Evolutionary conservation across 2,797 vertebrate species (phyloP).

Genomic region (Cryptoprocta ferox): DNA sequence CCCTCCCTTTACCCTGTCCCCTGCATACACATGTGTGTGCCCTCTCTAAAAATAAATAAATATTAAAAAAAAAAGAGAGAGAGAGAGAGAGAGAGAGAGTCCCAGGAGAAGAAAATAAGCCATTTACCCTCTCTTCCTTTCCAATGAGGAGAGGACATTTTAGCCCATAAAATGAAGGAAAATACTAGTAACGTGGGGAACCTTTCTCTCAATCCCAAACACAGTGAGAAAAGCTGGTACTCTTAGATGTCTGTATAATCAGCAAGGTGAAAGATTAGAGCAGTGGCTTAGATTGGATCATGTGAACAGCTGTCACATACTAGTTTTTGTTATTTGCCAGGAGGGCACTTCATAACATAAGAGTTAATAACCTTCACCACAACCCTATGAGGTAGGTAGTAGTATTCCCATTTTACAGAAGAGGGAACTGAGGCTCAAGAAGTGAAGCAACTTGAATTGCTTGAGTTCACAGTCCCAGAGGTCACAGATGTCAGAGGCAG

Average conservation of each 20-base stretch:
- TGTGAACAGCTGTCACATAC: background rate
- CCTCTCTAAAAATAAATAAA: no score
- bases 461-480: background rate
- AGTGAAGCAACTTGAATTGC: background rate
- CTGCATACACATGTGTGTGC: no score
- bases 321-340: background rate
- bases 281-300: background rate
- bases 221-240: background rate
- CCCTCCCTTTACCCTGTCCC: no score
- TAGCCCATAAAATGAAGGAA: background rate
- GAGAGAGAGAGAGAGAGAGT: no score
- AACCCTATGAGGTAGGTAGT: background rate
- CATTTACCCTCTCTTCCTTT: background rate
- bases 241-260: background rate
- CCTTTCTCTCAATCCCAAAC: background rate
- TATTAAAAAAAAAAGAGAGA: no score
- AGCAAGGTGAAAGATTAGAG: background rate
- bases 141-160: background rate
- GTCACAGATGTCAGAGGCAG: background rate
- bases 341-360: background rate
- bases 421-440: background rate
- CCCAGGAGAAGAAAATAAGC: background rate
- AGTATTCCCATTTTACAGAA: background rate
- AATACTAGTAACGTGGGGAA: background rate
- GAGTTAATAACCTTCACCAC: background rate